These are phyloP conservation scores for Knipowitschia caucasica DNA, from an alignment of 2,797 vertebrate genomes.

Conservation along the genomic window DNA sequence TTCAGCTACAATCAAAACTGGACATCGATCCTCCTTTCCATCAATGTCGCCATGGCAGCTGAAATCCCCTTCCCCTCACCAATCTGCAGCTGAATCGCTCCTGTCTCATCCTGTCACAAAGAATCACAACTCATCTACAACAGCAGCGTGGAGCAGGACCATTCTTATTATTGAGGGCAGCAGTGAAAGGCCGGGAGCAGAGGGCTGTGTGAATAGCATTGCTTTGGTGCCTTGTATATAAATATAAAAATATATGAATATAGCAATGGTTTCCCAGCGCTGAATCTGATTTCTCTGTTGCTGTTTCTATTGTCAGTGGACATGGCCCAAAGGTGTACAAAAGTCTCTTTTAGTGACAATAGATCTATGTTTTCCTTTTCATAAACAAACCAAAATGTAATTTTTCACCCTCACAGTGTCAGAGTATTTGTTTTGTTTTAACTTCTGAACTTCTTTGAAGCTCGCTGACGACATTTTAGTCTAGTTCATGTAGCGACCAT, in stretches of 20 bases:
- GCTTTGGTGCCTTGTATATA: too few species aligned
- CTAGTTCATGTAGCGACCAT: too few species aligned
- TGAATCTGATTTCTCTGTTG: not conserved
- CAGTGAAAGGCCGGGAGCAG: slow-evolving; percentile 8
- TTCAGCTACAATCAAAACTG: slow-evolving; percentile 53
- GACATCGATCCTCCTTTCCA: slow-evolving; percentile 46
- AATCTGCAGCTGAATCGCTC: slow-evolving; percentile 39
- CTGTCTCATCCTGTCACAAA: slow-evolving; percentile 29
- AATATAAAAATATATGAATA: too few species aligned
- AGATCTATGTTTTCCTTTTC: not conserved
- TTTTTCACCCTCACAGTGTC: too few species aligned
- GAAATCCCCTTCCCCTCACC: slow-evolving; percentile 36
- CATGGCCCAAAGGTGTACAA: not conserved
- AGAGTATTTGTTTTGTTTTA: too few species aligned
- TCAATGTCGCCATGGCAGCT: slow-evolving; percentile 53
- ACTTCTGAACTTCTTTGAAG: too few species aligned
- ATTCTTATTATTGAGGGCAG: slow-evolving; percentile 12
- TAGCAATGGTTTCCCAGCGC: not conserved
- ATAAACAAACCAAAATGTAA: not conserved
- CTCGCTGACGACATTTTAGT: too few species aligned
- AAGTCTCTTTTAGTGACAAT: not conserved
- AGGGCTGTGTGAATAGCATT: slow-evolving; percentile 2
- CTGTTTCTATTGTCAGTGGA: not conserved
- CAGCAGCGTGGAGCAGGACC: slow-evolving; percentile 17
- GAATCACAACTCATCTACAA: slow-evolving; percentile 28